These are phyloP conservation scores for Grallaria varia DNA, from an alignment of 2,113 vertebrate genomes.

Conservation along the genomic window DNA sequence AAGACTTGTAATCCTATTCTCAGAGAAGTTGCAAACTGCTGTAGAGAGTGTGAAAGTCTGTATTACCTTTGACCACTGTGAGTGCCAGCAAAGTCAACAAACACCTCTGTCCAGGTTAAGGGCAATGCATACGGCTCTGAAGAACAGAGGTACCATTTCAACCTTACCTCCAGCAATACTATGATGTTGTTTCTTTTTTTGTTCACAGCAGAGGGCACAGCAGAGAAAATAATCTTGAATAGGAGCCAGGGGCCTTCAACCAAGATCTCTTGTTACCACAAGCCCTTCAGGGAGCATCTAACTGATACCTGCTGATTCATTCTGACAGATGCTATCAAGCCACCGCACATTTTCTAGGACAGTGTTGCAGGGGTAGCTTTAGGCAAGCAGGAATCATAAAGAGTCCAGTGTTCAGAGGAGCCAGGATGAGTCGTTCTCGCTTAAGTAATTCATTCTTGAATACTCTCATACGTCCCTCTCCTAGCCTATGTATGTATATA, in stretches of 20 bases:
- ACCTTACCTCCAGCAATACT: neutral
- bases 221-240: neutral
- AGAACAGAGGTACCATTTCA: neutral
- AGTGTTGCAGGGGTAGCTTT: neutral
- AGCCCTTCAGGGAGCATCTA: neutral
- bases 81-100: neutral
- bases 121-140: neutral
- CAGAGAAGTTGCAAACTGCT: neutral
- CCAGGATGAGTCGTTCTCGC: neutral
- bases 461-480: neutral
- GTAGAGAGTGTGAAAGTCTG: neutral
- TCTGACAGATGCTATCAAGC: conserved; percentile 10
- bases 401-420: neutral
- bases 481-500: neutral
- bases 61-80: neutral
- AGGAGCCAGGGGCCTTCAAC: neutral
- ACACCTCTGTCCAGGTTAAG: neutral
- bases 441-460: neutral
- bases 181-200: neutral
- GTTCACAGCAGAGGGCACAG: neutral
- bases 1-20: neutral
- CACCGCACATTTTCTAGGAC: neutral
- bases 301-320: conserved; percentile 6
- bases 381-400: neutral
- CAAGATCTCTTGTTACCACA: neutral